A percentile compares a stretch with the other conserved stretches of the same genome.
Evolutionary conservation across 2,888 invertebrate genomes (phyloP).

Genomic region (Resseliella maxima): DNA sequence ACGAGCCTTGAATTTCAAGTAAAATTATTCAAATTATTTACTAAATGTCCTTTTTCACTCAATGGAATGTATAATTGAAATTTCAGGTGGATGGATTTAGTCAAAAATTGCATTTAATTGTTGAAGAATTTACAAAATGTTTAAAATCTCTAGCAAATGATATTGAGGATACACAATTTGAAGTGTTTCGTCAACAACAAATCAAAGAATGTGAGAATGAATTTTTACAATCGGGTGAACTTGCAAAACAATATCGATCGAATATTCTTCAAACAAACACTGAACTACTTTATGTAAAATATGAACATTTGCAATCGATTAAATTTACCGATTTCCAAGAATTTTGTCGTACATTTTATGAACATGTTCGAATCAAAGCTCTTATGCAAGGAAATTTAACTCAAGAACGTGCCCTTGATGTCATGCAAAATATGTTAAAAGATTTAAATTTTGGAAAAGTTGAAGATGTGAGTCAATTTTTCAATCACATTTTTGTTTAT

Average conservation of each 20-base stretch:
- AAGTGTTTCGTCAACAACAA: conserved; percentile 70
- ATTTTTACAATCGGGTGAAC: conserved; percentile 77
- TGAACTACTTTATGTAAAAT: conserved; percentile 77
- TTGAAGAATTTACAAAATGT: conserved; percentile 76
- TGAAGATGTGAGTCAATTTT: conserved; percentile 61
- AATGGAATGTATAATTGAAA: no score
- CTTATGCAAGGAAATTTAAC: conserved; percentile 85
- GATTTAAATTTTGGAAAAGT: conserved; percentile 70
- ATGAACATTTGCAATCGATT: conserved; percentile 70
- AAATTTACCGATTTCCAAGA: conserved; percentile 72
- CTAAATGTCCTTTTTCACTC: no score
- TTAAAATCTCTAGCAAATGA: conserved; percentile 71
- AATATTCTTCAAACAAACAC: conserved; percentile 75
- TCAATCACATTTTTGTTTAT: neutral
- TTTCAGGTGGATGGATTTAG: conserved; percentile 64
- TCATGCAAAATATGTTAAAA: conserved; percentile 71
- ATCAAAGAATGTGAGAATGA: conserved; percentile 79
- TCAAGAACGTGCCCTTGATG: conserved; percentile 72
- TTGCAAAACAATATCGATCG: conserved; percentile 78
- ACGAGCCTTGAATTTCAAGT: no score
- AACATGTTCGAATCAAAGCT: conserved; percentile 76
- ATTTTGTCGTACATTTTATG: conserved; percentile 72
- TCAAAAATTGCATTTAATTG: conserved; percentile 72
- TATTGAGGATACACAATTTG: conserved; percentile 74
- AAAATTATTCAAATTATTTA: no score